Evolutionary conservation across 53 echinoderm and acorn worm genomes (phyloP).

Genomic region (Arbacia lixula): DNA sequence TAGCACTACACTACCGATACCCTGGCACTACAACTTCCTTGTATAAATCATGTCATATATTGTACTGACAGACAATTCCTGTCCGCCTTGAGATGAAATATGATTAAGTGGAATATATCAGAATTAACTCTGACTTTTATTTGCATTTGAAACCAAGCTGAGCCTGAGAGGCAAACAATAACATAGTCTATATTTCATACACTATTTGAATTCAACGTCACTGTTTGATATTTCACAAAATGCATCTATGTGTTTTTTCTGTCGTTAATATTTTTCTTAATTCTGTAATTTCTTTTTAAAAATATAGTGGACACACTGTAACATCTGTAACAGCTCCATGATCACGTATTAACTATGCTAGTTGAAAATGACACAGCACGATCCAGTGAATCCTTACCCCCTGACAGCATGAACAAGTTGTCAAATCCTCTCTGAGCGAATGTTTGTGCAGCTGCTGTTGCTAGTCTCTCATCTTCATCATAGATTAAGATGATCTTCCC

Average conservation of each 20-base stretch:
- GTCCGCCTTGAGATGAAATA: no score
- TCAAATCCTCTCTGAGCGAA: slow-evolving; percentile 95
- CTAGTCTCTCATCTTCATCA: slow-evolving; percentile 97
- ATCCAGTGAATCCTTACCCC: slow-evolving; percentile 53
- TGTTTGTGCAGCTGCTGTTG: slow-evolving; percentile 74
- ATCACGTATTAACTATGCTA: neutral
- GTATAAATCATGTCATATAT: neutral
- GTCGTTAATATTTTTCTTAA: no score
- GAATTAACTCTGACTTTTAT: no score
- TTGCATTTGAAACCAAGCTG: no score
- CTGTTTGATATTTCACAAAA: no score
- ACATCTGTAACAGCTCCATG: neutral
- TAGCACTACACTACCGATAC: no score
- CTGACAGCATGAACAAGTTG: slow-evolving; percentile 91
- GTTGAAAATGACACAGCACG: neutral
- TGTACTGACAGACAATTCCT: neutral
- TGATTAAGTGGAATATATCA: no score
- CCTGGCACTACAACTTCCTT: no score
- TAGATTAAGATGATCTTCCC: slow-evolving; percentile 93
- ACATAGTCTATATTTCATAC: no score
- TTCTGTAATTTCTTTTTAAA: neutral
- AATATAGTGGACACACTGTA: neutral
- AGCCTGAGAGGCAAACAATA: no score
- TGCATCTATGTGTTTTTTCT: no score
- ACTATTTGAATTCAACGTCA: no score